A percentile compares a stretch with the other conserved stretches of the same genome.
Conservation (phyloP, 37 sponge, comb jelly and placozoan genomes). For the Mnemiopsis leidyi region DNA sequence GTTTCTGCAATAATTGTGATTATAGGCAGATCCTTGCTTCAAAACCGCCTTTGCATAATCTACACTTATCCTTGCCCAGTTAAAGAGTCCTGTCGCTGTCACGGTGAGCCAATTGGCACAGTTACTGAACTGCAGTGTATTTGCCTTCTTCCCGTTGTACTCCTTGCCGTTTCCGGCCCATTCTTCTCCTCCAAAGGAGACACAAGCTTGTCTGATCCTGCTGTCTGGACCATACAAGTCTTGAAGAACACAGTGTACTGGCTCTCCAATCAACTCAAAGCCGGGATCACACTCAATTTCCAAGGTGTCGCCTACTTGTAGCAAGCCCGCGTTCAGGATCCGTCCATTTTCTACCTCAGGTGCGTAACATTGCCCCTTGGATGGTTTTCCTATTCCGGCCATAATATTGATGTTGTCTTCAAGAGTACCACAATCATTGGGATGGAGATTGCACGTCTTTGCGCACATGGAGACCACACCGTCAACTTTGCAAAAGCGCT, state of each 20-base stretch:
- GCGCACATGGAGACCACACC: not conserved
- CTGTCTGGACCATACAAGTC: constrained; percentile 50
- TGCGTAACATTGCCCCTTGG: not conserved
- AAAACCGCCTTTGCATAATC: not conserved
- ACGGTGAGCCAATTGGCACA: not conserved
- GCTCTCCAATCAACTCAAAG: constrained; percentile 2
- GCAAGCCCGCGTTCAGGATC: not conserved
- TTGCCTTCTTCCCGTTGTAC: not conserved
- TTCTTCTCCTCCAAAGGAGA: not conserved
- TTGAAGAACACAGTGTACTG: not conserved
- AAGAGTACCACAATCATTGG: constrained; percentile 23
- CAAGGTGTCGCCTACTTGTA: not conserved
- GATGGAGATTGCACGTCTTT: constrained; percentile 13
- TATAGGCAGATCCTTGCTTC: not conserved
- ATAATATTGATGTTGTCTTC: not conserved
- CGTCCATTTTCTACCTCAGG: constrained; percentile 4
- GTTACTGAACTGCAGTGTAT: not conserved
- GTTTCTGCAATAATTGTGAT: constrained; percentile 20
- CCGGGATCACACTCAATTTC: not conserved
- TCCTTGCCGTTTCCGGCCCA: not conserved
- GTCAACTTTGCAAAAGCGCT: not conserved
- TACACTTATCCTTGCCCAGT: not conserved
- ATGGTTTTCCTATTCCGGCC: not conserved
- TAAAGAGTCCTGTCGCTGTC: not conserved
- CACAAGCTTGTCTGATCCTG: not conserved